phyloP scores from a whole-genome alignment of 1,140 invertebrate genomes.

The Drosophila rufa region DNA sequence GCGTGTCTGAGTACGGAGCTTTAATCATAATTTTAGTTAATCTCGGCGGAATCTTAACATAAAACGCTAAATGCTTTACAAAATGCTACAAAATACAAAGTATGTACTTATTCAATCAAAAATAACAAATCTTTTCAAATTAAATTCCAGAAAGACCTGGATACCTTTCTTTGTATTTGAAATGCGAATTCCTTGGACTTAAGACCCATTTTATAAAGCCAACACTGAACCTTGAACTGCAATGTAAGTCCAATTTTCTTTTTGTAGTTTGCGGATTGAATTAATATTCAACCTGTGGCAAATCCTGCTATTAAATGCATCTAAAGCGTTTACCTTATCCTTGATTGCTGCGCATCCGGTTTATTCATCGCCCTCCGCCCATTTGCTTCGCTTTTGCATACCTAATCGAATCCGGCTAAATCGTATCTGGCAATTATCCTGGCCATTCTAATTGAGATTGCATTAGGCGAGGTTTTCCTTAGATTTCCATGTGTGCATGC shows the following conservation, averaged over 20 bases:
- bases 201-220: too few species aligned
- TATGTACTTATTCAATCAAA: too few species aligned
- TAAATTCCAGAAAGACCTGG: not conserved
- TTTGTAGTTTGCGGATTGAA: not conserved
- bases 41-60: too few species aligned
- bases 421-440: constrained; percentile 51
- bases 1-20: too few species aligned
- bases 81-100: too few species aligned
- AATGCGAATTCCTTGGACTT: too few species aligned
- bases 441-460: constrained; percentile 44
- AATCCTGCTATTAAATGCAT: constrained; percentile 1
- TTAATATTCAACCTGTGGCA: not conserved
- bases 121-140: too few species aligned
- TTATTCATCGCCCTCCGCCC: constrained; percentile 18
- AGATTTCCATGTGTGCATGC: not conserved
- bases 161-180: too few species aligned
- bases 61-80: too few species aligned
- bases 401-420: constrained; percentile 41
- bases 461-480: constrained; percentile 13
- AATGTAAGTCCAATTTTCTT: too few species aligned
- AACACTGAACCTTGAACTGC: too few species aligned
- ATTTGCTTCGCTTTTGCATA: constrained; percentile 23
- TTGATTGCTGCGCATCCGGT: constrained; percentile 11
- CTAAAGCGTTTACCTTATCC: not conserved
- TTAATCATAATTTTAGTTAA: too few species aligned